phyloP scores from a whole-genome alignment of 23 tunicate species.

The Trididemnum miniatum region DNA sequence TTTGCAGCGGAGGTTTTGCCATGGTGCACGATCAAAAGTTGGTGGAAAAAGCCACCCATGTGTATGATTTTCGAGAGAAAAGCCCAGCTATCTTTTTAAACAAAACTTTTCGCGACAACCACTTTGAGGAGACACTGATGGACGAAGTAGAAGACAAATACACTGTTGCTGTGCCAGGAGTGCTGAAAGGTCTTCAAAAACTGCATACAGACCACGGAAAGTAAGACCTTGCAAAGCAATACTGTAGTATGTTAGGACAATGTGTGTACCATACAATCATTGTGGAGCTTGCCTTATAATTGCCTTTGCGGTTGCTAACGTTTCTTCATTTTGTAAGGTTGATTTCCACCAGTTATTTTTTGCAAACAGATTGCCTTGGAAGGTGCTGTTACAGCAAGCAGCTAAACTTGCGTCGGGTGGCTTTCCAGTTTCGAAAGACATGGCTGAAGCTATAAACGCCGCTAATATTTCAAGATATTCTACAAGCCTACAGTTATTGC shows the following conservation, averaged over 20 bases:
- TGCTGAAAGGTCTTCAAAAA: conserved; percentile 52
- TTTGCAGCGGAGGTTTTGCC: conserved; percentile 85
- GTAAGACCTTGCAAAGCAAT: too few relatives aligned
- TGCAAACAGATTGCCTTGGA: conserved; percentile 44
- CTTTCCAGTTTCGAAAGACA: conserved; percentile 38
- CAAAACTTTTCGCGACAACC: neutral
- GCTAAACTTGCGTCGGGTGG: conserved; percentile 44
- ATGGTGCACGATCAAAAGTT: conserved; percentile 66
- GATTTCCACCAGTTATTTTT: neutral
- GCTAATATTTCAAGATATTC: conserved; percentile 14
- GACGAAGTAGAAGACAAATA: conserved; percentile 17
- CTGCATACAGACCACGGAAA: conserved; percentile 64
- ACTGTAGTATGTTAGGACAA: too few relatives aligned
- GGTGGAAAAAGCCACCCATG: conserved; percentile 24
- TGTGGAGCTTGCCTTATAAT: too few relatives aligned
- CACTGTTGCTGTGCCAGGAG: conserved; percentile 82
- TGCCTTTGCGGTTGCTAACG: too few relatives aligned
- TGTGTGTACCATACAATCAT: too few relatives aligned
- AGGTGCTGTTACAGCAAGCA: conserved; percentile 31
- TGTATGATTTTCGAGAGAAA: conserved; percentile 70
- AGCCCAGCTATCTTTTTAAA: conserved; percentile 33
- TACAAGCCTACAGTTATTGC: conserved; percentile 18
- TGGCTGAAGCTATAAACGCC: conserved; percentile 49
- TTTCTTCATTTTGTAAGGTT: too few relatives aligned
- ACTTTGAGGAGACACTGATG: conserved; percentile 15